These are phyloP conservation scores for Tarsius wallacei DNA, from an alignment of 2,797 vertebrate species.

Conservation along the genomic window DNA sequence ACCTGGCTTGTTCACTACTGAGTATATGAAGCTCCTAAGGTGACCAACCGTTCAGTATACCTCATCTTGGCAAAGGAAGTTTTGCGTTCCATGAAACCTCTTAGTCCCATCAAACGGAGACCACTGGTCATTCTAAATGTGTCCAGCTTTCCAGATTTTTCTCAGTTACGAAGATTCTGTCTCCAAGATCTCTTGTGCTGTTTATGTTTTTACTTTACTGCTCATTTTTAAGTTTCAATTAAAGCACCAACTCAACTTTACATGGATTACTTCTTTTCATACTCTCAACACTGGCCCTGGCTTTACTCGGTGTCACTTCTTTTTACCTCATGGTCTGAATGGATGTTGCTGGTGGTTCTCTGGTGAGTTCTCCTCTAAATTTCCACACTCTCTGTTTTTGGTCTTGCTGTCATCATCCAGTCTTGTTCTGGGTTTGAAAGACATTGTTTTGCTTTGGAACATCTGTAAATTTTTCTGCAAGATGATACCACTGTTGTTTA, in stretches of 20 bases:
- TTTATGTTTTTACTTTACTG: slow-evolving; percentile 5
- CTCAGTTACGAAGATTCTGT: background rate
- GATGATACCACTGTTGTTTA: slow-evolving; percentile 61
- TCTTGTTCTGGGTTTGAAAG: slow-evolving; percentile 27
- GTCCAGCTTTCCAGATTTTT: background rate
- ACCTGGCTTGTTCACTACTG: background rate
- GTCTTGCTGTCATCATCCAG: background rate
- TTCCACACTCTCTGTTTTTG: background rate
- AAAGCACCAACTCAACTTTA: background rate
- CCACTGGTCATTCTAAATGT: background rate
- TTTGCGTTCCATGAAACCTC: background rate
- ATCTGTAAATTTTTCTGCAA: slow-evolving; percentile 31
- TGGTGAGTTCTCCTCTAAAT: background rate
- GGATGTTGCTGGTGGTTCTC: background rate
- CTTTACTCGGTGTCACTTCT: background rate
- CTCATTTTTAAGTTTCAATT: slow-evolving; percentile 36
- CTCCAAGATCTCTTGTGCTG: slow-evolving; percentile 9
- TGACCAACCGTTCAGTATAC: slow-evolving; percentile 3
- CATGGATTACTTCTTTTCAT: background rate
- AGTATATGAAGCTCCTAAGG: background rate
- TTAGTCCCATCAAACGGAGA: background rate
- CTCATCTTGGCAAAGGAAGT: background rate
- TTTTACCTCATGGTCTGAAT: background rate
- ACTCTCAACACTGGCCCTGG: background rate
- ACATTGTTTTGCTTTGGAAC: slow-evolving; percentile 56